A percentile compares a stretch with the other conserved stretches of the same genome.
Evolutionary conservation across 2,888 invertebrate genomes (phyloP).

Genomic region (Pheosia tremula): DNA sequence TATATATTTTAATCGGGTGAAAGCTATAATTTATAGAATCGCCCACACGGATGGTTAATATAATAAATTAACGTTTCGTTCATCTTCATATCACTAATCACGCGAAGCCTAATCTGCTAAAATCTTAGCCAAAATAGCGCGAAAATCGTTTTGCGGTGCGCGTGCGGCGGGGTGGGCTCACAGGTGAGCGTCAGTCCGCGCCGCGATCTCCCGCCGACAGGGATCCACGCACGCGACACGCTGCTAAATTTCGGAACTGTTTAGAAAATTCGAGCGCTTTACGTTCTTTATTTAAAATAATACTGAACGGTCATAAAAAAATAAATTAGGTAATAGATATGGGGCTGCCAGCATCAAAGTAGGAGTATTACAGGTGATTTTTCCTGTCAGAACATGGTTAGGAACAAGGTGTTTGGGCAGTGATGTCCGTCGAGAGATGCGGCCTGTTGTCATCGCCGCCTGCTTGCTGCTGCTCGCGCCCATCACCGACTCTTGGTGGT

Average conservation of each 20-base stretch:
- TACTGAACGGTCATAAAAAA: slow-evolving; percentile 30
- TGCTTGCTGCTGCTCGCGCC: slow-evolving; percentile 94
- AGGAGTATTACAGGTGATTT: slow-evolving; percentile 42
- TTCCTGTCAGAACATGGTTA: slow-evolving; percentile 46
- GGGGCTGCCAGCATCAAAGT: slow-evolving; percentile 33
- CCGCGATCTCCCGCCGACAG: slow-evolving; percentile 79
- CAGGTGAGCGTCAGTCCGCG: slow-evolving; percentile 79
- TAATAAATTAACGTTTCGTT: slow-evolving; percentile 55
- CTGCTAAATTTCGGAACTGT: slow-evolving; percentile 71
- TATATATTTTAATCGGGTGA: slow-evolving; percentile 56
- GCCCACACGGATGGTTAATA: slow-evolving; percentile 68
- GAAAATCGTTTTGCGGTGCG: slow-evolving; percentile 80
- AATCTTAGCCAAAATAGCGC: slow-evolving; percentile 84
- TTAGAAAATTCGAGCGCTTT: slow-evolving; percentile 64
- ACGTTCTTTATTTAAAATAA: slow-evolving; percentile 36
- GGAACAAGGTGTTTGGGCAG: slow-evolving; percentile 64
- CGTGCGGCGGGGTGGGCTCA: slow-evolving; percentile 69
- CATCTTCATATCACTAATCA: slow-evolving; percentile 72
- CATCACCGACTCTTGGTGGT: slow-evolving; percentile 95
- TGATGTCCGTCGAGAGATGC: slow-evolving; percentile 85
- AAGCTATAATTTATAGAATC: slow-evolving; percentile 64
- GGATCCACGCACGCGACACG: slow-evolving; percentile 74
- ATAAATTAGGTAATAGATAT: slow-evolving; percentile 38
- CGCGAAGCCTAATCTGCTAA: slow-evolving; percentile 79
- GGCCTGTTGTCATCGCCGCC: slow-evolving; percentile 92